These are phyloP conservation scores for Orgyia antiqua DNA, from an alignment of 2,888 invertebrate species.

Conservation along the genomic window DNA sequence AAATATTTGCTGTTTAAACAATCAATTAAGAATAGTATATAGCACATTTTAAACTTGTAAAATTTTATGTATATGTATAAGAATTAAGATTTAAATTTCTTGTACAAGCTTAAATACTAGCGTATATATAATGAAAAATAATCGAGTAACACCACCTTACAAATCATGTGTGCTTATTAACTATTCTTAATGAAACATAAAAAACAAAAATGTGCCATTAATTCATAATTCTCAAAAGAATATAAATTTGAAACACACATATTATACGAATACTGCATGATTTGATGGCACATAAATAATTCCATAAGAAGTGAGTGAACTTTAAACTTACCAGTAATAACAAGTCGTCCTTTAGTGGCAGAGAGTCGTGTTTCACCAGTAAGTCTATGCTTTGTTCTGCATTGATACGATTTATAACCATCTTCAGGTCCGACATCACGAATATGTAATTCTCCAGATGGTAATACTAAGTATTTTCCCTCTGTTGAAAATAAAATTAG, in stretches of 20 bases:
- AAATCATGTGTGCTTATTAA: slow-evolving; percentile 5
- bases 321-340: slow-evolving; percentile 97
- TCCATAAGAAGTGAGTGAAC: slow-evolving; percentile 1
- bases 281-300: slow-evolving; percentile 19
- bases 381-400: slow-evolving; percentile 94
- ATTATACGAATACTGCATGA: too few relatives aligned
- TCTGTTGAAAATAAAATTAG: slow-evolving; percentile 74
- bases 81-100: not conserved
- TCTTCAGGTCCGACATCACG: slow-evolving; percentile 96
- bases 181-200: not conserved
- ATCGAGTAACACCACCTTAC: too few relatives aligned
- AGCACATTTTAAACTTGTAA: not conserved
- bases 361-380: slow-evolving; percentile 95
- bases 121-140: too few relatives aligned
- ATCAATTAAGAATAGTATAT: slow-evolving; percentile 5
- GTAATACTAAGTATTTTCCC: slow-evolving; percentile 95
- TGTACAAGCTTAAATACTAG: not conserved
- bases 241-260: slow-evolving; percentile 1
- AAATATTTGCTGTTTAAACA: too few relatives aligned
- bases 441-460: slow-evolving; percentile 96
- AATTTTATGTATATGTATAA: not conserved
- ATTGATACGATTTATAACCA: slow-evolving; percentile 95
- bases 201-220: slow-evolving; percentile 23
- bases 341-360: slow-evolving; percentile 94
- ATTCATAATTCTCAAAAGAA: slow-evolving; percentile 20